Evolutionary conservation across 2,113 vertebrate species (phyloP), one percentile per base, ranked within the genome.

Genomic region (Apistogramma diplotaenia): DNA sequence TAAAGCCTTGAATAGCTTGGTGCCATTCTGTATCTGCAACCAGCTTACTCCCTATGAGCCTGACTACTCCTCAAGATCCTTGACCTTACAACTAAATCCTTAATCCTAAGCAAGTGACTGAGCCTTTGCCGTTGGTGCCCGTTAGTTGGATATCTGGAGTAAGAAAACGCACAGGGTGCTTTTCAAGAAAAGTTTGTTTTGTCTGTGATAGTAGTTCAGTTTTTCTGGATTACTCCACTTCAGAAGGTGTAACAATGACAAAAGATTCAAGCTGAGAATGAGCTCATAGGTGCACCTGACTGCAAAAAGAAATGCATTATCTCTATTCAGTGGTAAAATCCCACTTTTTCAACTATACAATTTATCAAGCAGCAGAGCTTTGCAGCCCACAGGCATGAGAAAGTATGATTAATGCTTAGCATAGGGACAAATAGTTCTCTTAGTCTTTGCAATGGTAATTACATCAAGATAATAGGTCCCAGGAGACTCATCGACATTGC

Each of bases 391-490:
- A 85, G 89, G 90, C 88, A 83, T 18, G 35, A 56, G 59, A 19
- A 81, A 85, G 67, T 81, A 82, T 90, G 87, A 93, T 91, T 79
- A 89, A 92, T 89, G 83, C 78, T 29, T 46, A n/a, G 78, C 55
- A 83, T 31, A 51, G 61, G 21, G 70, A 71, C 61, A 83, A 81
- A 87, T 78, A 55, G 74, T 72, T 89, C 81, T 65, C 76, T 56
- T 76, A 59, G 79, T 87, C 76, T 83, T 85, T 88, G 76, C 62
- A 85, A 49, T 88, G 85, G 91, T 92, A 92, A 94, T 93, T 93
- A 93, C 83, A 86, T 84, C 70, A 71, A 76, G 80, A 79, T 89
- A 90, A 91, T 91, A 82, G 76, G 31, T 89, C 91, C 79, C 84
- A 6, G 9, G 87, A 88, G 89, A 83, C 31, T 54, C 7, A 10